Evolutionary conservation across 2,888 invertebrate genomes (phyloP).

Genomic region (Nomada ferruginata): DNA sequence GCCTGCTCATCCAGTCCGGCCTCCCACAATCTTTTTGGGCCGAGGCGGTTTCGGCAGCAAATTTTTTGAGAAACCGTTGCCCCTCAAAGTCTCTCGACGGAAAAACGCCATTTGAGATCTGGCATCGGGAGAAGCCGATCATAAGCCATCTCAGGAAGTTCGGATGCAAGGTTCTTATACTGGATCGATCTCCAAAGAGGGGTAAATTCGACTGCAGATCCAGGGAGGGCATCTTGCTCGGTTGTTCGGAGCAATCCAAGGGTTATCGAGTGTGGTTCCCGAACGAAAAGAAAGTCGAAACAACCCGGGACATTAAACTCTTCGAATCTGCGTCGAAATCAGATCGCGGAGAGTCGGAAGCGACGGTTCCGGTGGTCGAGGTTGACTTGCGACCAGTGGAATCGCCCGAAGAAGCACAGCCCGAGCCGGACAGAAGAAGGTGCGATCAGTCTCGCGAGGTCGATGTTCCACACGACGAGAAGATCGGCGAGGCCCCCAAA

Average conservation of each 20-base stretch:
- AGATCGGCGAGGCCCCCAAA: too few relatives aligned
- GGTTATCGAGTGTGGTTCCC: background rate
- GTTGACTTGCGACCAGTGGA: too few relatives aligned
- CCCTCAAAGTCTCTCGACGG: background rate
- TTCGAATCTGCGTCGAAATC: background rate
- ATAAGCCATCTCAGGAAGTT: constrained; percentile 20
- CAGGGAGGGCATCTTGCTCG: background rate
- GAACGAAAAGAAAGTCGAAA: background rate
- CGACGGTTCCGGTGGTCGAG: too few relatives aligned
- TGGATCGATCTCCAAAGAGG: constrained; percentile 1
- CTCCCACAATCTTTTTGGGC: background rate
- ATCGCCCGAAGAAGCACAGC: too few relatives aligned
- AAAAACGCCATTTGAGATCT: constrained; percentile 25
- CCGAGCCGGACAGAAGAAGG: too few relatives aligned
- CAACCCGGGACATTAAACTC: background rate
- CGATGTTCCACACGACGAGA: too few relatives aligned
- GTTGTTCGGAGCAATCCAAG: background rate
- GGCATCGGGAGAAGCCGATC: constrained; percentile 8
- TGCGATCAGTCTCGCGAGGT: too few relatives aligned
- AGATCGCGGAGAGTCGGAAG: too few relatives aligned
- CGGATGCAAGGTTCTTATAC: constrained; percentile 2
- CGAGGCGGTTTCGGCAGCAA: background rate
- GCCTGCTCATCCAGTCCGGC: background rate
- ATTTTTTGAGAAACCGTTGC: background rate
- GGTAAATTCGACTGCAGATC: constrained; percentile 4